A percentile compares a stretch with the other conserved stretches of the same genome.
phyloP scores from a whole-genome alignment of 2,888 invertebrate genomes.

The Malthinus seriepunctatus region DNA sequence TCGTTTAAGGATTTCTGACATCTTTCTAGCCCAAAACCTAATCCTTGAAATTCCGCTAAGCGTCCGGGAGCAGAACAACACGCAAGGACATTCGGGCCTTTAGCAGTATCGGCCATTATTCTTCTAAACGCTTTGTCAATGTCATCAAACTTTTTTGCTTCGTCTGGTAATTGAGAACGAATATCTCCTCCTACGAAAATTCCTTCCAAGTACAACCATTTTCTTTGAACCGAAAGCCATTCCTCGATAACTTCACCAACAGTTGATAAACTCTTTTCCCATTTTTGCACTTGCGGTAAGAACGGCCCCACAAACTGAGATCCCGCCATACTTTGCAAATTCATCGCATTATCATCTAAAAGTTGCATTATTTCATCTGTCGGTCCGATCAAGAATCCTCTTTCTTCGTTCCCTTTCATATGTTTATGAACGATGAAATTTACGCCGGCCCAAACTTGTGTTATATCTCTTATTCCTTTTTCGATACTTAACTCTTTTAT shows the following conservation, averaged over 20 bases:
- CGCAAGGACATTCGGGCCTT: slow-evolving; percentile 76
- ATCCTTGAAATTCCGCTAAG: slow-evolving; percentile 72
- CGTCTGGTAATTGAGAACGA: slow-evolving; percentile 82
- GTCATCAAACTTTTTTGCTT: slow-evolving; percentile 87
- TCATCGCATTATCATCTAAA: slow-evolving; percentile 88
- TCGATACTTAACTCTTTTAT: slow-evolving; percentile 92
- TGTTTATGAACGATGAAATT: slow-evolving; percentile 69
- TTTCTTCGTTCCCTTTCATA: slow-evolving; percentile 73
- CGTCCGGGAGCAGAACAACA: slow-evolving; percentile 78
- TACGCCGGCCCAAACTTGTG: slow-evolving; percentile 72
- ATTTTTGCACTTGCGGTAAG: slow-evolving; percentile 76
- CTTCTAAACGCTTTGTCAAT: slow-evolving; percentile 81
- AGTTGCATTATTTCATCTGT: slow-evolving; percentile 81
- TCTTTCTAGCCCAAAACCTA: slow-evolving; percentile 77
- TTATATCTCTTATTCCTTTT: slow-evolving; percentile 81
- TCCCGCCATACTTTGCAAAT: slow-evolving; percentile 87
- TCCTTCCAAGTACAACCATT: slow-evolving; percentile 91
- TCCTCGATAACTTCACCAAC: slow-evolving; percentile 87
- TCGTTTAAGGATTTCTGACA: slow-evolving; percentile 92
- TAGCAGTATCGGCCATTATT: slow-evolving; percentile 84
- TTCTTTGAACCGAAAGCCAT: slow-evolving; percentile 84
- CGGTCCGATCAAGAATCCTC: slow-evolving; percentile 79
- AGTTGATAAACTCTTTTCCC: slow-evolving; percentile 80
- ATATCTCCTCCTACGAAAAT: slow-evolving; percentile 92
- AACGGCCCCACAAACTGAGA: slow-evolving; percentile 92